Evolutionary conservation across 2,888 invertebrate genomes (phyloP), one percentile per base, ranked within the genome.

Genomic region (Volucella zonaria): DNA sequence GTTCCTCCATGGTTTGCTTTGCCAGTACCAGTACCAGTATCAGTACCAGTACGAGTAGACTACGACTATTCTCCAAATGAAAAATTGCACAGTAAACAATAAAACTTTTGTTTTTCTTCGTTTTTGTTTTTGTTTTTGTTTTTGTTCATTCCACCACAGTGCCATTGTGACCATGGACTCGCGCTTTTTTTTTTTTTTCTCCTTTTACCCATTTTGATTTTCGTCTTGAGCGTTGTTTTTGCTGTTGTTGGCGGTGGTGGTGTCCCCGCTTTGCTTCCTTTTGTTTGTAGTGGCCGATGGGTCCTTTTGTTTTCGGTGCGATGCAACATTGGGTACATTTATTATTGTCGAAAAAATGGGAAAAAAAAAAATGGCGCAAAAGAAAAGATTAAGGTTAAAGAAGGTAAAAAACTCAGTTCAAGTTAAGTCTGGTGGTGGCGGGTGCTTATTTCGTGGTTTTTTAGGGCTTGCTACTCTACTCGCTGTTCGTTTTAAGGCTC

Each of bases 21-120:
- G 1, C 31, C 31, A 1, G 0, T 31, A 31, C 6, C 31, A 0
- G 3, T 31, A 31, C 31, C 23, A 23, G 23, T 23, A 23, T 2
- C 23, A 2, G 4, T 3, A 23, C 23, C 31, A 31, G 31, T 31
- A 31, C 31, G 31, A 47, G 23, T 59, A 49, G 47, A 75, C 70
- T 70, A 31, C 4, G 31, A 31, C 6, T 31, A 43, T 81, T 58
- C 64, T 58, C 45, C 64, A 76, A 75, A 70, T 81, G 76, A 81
- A 81, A 81, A 81, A 81, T 76, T 81, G 58, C 76, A 76, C 81
- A 51, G 70, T 81, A 76, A 81, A 81, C 81, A 81, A 81, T 81
- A 70, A 81, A 81, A 75, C 66, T 64, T 81, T 66, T 58, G 18
- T 40, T 15, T 40, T 56, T 66, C 40, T 23, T 45, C 42, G 61